These are phyloP conservation scores for Archegozetes longisetosus DNA, from an alignment of 1,140 invertebrate genomes.

Conservation along the genomic window DNA sequence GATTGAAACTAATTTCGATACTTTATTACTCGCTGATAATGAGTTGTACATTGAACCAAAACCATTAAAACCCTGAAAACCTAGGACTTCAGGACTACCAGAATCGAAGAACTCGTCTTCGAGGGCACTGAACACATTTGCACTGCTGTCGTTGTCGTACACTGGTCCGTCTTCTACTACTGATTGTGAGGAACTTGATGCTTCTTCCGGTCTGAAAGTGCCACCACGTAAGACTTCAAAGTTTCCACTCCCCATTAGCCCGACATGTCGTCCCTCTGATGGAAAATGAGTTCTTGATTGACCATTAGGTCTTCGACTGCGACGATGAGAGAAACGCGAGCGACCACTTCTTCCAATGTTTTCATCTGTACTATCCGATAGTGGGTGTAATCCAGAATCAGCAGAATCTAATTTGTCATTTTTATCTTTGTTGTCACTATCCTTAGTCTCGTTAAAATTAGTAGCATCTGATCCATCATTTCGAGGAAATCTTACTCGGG, in stretches of 20 bases:
- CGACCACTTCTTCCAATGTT: not conserved
- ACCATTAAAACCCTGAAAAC: conserved; percentile 18
- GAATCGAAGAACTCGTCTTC: conserved; percentile 15
- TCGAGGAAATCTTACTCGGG: not conserved
- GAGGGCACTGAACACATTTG: conserved; percentile 1
- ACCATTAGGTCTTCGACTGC: not conserved
- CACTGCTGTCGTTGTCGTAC: not conserved
- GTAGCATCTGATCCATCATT: not conserved
- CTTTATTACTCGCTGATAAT: conserved; percentile 10
- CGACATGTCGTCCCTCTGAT: not conserved
- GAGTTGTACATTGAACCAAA: conserved; percentile 11
- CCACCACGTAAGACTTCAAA: conserved; percentile 17
- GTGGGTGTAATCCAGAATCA: not conserved
- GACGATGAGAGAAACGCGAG: not conserved
- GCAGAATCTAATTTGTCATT: not conserved
- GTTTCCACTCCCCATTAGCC: conserved; percentile 15
- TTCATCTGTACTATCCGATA: not conserved
- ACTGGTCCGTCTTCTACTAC: not conserved
- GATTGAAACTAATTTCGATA: not conserved
- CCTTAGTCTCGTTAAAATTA: not conserved
- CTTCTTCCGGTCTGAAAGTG: not conserved
- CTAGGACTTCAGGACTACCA: conserved; percentile 11
- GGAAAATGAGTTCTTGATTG: not conserved
- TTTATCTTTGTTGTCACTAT: not conserved
- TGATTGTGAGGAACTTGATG: not conserved